Conservation (phyloP, 2,888 invertebrate genomes). For the Polydrusus tereticollis region DNA sequence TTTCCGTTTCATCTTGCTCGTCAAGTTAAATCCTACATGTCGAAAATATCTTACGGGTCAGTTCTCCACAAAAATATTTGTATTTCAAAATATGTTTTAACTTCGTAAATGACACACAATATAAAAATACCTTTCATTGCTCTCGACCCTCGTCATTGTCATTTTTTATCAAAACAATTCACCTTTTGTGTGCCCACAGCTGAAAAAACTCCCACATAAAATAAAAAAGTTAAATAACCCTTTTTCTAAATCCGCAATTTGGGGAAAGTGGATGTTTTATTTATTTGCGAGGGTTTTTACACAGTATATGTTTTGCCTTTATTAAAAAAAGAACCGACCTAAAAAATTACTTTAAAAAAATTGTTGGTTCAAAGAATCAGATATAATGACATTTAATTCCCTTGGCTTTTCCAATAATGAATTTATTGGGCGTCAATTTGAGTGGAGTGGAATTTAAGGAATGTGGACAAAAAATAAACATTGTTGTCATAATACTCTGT, state of each 20-base stretch:
- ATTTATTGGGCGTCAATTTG: no score
- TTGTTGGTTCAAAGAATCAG: no score
- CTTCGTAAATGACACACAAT: neutral
- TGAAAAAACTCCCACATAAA: neutral
- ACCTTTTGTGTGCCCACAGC: neutral
- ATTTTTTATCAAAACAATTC: neutral
- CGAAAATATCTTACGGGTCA: neutral
- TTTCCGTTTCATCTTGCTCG: no score
- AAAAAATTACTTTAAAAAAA: no score
- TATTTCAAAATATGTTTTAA: neutral
- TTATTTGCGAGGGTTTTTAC: neutral
- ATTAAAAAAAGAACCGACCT: no score
- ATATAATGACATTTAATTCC: no score
- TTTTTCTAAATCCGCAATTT: neutral
- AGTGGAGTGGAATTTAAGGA: no score
- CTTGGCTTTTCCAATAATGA: no score
- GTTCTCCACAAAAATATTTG: neutral
- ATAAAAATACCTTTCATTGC: neutral
- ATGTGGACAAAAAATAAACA: no score
- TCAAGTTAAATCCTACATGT: no score
- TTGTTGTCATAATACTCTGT: no score
- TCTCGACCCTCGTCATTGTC: neutral
- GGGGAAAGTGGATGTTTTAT: neutral
- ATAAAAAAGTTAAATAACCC: constrained; percentile 7
- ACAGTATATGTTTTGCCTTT: neutral